Evolutionary conservation across 1,140 invertebrate genomes (phyloP).

Genomic region (Meloidogyne hapla): DNA sequence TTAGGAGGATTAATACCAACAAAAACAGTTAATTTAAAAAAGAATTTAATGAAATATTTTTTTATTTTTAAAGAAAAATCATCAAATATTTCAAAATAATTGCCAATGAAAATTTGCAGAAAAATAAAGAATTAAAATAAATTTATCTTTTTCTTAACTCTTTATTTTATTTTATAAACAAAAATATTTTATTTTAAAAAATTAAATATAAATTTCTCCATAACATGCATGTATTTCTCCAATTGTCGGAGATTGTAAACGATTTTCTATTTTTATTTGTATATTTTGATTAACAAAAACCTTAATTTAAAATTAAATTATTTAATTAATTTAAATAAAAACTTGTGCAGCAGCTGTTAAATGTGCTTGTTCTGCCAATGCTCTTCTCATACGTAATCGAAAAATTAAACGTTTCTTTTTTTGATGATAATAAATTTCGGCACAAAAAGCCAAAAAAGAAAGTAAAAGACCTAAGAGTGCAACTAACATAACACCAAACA

Average conservation of each 20-base stretch:
- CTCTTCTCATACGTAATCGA: conserved; percentile 7
- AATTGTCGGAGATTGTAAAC: not conserved
- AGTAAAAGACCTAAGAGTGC: conserved; percentile 7
- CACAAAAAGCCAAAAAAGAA: conserved; percentile 18
- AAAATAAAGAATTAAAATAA: not conserved
- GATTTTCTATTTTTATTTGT: not conserved
- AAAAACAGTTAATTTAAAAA: not conserved
- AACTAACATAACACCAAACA: conserved; percentile 19
- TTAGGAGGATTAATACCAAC: conserved; percentile 27
- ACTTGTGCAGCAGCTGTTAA: conserved; percentile 11
- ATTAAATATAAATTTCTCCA: not conserved
- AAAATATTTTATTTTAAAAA: not conserved
- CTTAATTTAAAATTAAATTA: not conserved
- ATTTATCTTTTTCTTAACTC: not conserved
- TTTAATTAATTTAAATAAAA: not conserved
- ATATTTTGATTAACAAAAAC: not conserved
- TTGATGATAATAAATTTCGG: conserved; percentile 12
- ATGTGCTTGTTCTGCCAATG: conserved; percentile 9
- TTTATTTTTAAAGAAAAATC: not conserved
- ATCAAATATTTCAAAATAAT: not conserved
- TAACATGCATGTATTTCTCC: conserved; percentile 3
- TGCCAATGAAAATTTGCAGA: not conserved
- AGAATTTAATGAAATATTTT: not conserved
- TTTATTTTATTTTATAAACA: no score
- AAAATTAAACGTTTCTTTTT: conserved; percentile 7